phyloP scores from a whole-genome alignment of 2,888 invertebrate genomes.

The Agonopterix subpropinquella region DNA sequence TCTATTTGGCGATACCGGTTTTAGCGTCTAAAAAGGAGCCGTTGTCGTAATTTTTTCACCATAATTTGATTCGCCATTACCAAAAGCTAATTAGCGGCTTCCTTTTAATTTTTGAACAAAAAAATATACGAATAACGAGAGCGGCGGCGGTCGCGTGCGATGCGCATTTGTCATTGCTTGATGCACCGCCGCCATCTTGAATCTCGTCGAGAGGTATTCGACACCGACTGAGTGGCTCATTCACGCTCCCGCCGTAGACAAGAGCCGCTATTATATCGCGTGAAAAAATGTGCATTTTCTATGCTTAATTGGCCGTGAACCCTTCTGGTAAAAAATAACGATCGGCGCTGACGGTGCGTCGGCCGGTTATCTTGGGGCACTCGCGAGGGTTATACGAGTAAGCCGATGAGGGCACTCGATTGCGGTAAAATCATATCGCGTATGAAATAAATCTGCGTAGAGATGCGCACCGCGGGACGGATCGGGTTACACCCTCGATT shows the following conservation, averaged over 20 bases:
- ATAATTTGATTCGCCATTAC: constrained; percentile 22
- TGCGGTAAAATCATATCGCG: constrained; percentile 67
- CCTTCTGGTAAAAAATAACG: constrained; percentile 31
- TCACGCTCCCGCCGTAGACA: constrained; percentile 42
- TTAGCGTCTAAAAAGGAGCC: not conserved
- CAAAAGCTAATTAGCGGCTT: constrained; percentile 21
- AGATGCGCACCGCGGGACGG: constrained; percentile 49
- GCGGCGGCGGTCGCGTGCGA: constrained; percentile 14
- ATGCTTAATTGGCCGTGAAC: constrained; percentile 54
- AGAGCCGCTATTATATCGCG: constrained; percentile 39
- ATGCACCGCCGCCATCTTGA: constrained; percentile 53
- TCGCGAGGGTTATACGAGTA: constrained; percentile 18
- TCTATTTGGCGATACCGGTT: not conserved
- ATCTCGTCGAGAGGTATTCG: constrained; percentile 48
- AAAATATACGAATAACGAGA: constrained; percentile 14
- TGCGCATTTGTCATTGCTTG: constrained; percentile 51
- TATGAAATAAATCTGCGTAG: constrained; percentile 64
- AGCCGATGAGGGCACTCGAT: constrained; percentile 42
- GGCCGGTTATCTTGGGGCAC: constrained; percentile 27
- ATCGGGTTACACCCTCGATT: constrained; percentile 66
- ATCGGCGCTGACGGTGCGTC: constrained; percentile 26
- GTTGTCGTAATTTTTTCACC: constrained; percentile 1
- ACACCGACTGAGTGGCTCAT: constrained; percentile 62
- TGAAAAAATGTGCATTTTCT: constrained; percentile 51
- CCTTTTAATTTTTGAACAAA: constrained; percentile 10